A percentile compares a stretch with the other conserved stretches of the same genome.
These are phyloP conservation scores for Phasianus colchicus DNA, from an alignment of 2,113 vertebrate species.

Conservation along the genomic window DNA sequence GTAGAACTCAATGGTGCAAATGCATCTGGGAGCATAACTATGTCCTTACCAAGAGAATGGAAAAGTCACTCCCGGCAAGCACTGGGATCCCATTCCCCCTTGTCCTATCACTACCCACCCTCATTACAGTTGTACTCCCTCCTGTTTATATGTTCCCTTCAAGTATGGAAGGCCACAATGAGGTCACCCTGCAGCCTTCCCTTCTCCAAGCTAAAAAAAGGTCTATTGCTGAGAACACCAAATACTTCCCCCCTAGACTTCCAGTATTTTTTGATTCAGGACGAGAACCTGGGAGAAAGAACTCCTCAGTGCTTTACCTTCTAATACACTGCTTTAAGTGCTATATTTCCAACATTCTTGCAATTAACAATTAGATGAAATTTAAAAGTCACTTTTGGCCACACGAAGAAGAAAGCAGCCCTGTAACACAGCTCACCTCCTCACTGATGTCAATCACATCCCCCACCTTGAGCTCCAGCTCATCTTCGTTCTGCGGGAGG, in stretches of 20 bases:
- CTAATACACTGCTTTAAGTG: background rate
- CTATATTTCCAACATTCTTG: background rate
- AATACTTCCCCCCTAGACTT: background rate
- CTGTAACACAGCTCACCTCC: conserved; percentile 83
- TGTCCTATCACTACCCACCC: no score
- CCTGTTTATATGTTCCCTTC: no score
- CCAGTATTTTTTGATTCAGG: background rate
- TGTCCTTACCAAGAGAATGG: background rate
- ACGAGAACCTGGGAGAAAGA: background rate
- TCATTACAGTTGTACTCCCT: no score
- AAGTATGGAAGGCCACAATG: no score
- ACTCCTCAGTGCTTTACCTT: background rate
- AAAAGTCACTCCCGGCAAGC: background rate
- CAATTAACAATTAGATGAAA: background rate
- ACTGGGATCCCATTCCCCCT: background rate
- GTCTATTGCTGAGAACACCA: background rate
- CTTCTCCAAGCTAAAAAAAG: no score
- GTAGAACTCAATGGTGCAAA: background rate
- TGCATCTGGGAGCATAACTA: background rate
- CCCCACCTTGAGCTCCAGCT: conserved; percentile 90
- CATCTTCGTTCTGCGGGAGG: conserved; percentile 92
- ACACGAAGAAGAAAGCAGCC: background rate
- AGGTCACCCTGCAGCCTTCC: no score
- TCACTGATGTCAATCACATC: conserved; percentile 89
- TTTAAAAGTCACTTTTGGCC: background rate